Conservation (phyloP, 2,797 vertebrate species). For the Amphiprion clarkii region DNA sequence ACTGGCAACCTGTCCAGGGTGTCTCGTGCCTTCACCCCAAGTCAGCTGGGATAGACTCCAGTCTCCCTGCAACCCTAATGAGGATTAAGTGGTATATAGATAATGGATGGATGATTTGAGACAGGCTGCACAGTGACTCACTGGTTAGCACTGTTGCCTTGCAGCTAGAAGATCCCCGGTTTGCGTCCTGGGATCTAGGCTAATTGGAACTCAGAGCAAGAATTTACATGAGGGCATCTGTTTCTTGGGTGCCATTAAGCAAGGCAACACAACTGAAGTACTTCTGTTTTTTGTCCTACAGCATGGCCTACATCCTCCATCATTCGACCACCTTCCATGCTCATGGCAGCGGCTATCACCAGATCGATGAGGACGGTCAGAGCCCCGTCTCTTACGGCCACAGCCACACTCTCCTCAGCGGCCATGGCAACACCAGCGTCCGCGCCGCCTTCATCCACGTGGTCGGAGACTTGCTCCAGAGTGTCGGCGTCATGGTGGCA, state of each 20-base stretch:
- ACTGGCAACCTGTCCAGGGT: no score
- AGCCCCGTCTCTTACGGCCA: slow-evolving; percentile 79
- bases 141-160: no score
- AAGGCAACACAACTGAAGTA: background rate
- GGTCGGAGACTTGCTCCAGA: slow-evolving; percentile 96
- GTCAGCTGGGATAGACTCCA: no score
- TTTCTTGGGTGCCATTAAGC: background rate
- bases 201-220: no score
- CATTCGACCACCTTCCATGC: slow-evolving; percentile 89
- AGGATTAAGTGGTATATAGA: no score
- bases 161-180: no score
- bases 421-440: slow-evolving; percentile 92
- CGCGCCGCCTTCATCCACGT: slow-evolving; percentile 96
- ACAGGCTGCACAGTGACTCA: no score
- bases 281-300: slow-evolving; percentile 57
- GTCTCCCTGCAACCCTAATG: no score
- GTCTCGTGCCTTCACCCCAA: no score
- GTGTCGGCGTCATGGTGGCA: slow-evolving; percentile 93
- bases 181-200: no score
- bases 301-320: slow-evolving; percentile 97
- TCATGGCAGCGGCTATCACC: slow-evolving; percentile 88
- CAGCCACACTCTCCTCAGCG: slow-evolving; percentile 73
- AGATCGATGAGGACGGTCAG: slow-evolving; percentile 85
- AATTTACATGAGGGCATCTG: background rate
- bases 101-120: no score